phyloP scores from a whole-genome alignment of 2,888 invertebrate genomes.

The Parnassius apollo region DNA sequence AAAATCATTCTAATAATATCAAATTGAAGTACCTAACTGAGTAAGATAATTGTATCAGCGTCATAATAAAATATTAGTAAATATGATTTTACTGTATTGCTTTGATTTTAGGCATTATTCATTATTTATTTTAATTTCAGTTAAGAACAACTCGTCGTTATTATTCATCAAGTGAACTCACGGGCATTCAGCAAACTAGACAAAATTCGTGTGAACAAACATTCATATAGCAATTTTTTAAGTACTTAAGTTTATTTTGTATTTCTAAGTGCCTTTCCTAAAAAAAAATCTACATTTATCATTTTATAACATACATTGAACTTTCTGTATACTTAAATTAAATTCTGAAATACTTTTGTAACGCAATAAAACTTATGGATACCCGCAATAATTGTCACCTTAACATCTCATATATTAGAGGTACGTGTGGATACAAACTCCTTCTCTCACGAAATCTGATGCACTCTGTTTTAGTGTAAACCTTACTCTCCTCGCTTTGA shows the following conservation, averaged over 20 bases:
- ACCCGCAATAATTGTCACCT: not conserved
- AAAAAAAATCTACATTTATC: conserved; percentile 24
- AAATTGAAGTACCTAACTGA: no score
- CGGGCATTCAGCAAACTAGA: conserved; percentile 85
- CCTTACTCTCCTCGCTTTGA: conserved; percentile 32
- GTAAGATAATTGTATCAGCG: no score
- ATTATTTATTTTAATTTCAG: conserved; percentile 81
- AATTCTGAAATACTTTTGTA: not conserved
- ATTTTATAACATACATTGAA: not conserved
- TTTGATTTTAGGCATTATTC: conserved; percentile 19
- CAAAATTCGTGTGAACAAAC: conserved; percentile 93
- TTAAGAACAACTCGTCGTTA: conserved; percentile 87
- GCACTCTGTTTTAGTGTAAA: conserved; percentile 42
- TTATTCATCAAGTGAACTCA: conserved; percentile 90
- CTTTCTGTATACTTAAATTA: not conserved
- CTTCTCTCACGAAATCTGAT: conserved; percentile 27
- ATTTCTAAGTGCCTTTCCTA: conserved; percentile 64
- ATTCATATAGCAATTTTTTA: conserved; percentile 85
- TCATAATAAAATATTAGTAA: no score
- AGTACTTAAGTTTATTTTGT: conserved; percentile 39
- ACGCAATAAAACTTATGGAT: not conserved
- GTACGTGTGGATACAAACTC: conserved; percentile 43
- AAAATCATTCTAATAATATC: no score
- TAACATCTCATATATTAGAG: conserved; percentile 33
- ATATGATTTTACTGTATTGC: no score